A percentile compares a stretch with the other conserved stretches of the same genome.
These are phyloP conservation scores for Pseudolycoriella hygida DNA, from an alignment of 2,888 invertebrate genomes.

Conservation along the genomic window DNA sequence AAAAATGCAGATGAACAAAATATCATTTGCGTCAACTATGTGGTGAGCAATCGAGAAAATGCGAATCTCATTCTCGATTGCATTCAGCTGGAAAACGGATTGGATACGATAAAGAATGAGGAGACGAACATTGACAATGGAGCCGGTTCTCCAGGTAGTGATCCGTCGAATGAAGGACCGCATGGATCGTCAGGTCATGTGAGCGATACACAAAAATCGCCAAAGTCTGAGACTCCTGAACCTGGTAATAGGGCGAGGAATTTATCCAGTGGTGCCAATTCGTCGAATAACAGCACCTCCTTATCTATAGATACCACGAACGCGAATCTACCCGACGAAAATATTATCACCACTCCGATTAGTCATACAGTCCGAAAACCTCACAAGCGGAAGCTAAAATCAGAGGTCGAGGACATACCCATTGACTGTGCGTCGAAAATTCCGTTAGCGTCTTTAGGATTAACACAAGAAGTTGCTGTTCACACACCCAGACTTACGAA, in stretches of 20 bases:
- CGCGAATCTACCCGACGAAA: slow-evolving; percentile 1
- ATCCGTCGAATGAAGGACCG: slow-evolving; percentile 37
- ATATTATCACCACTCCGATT: slow-evolving; percentile 7
- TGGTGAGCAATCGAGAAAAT: slow-evolving; percentile 59
- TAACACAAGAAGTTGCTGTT: slow-evolving; percentile 15
- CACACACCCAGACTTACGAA: slow-evolving; percentile 23
- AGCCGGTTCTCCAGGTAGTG: slow-evolving; percentile 75
- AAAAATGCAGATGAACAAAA: slow-evolving; percentile 95
- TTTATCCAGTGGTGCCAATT: slow-evolving; percentile 10
- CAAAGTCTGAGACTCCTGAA: slow-evolving; percentile 23
- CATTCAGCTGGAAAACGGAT: slow-evolving; percentile 75
- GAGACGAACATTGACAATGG: slow-evolving; percentile 68
- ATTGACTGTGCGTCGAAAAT: slow-evolving; percentile 1
- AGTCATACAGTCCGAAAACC: slow-evolving; percentile 27
- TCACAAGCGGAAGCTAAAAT: slow-evolving; percentile 41
- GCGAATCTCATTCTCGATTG: slow-evolving; percentile 86
- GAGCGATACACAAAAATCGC: slow-evolving; percentile 30
- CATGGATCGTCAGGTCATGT: slow-evolving; percentile 25
- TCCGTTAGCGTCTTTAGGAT: not conserved
- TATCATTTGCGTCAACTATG: slow-evolving; percentile 93
- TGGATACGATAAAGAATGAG: slow-evolving; percentile 59
- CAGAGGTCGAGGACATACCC: slow-evolving; percentile 25
- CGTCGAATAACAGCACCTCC: slow-evolving; percentile 7
- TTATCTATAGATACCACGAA: slow-evolving; percentile 7
- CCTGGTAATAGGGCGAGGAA: slow-evolving; percentile 18